phyloP scores from a whole-genome alignment of 2,113 vertebrate species.

The Ictidomys tridecemlineatus region DNA sequence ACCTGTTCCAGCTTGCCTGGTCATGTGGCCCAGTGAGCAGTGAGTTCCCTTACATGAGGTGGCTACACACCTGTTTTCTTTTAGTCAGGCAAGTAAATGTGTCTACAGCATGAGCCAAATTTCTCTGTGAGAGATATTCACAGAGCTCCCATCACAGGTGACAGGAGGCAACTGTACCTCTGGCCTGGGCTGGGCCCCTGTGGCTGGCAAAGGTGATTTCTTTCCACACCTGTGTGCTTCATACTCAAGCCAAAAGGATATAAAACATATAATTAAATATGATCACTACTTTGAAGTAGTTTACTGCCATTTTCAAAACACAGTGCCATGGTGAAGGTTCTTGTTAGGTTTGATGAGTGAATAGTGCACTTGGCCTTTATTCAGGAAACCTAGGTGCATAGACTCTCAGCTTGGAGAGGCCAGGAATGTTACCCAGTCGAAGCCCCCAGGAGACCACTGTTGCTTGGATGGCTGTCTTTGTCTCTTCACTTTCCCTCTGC shows the following conservation, averaged over 20 bases:
- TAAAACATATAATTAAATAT: background rate
- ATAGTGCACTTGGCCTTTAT: background rate
- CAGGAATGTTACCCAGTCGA: background rate
- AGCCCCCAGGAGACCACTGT: background rate
- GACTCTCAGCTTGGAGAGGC: background rate
- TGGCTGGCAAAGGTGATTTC: conserved; percentile 3
- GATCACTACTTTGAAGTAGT: background rate
- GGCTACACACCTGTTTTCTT: conserved; percentile 70
- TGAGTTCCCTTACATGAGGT: conserved; percentile 27
- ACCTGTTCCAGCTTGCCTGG: conserved; percentile 67
- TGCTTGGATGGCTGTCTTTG: background rate
- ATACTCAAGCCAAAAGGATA: background rate
- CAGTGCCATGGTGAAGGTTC: background rate
- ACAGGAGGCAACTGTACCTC: background rate
- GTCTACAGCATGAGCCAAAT: conserved; percentile 39
- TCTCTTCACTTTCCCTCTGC: background rate
- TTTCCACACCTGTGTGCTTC: conserved; percentile 60
- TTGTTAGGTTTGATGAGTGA: background rate
- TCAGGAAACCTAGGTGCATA: background rate
- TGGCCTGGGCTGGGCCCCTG: background rate
- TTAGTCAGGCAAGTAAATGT: conserved; percentile 17
- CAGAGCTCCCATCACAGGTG: background rate
- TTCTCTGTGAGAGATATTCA: conserved; percentile 16
- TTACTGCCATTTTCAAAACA: conserved; percentile 34
- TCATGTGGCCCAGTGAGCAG: conserved; percentile 32